Conservation (phyloP, 2,888 invertebrate genomes). For the Acanthosoma haemorrhoidale region DNA sequence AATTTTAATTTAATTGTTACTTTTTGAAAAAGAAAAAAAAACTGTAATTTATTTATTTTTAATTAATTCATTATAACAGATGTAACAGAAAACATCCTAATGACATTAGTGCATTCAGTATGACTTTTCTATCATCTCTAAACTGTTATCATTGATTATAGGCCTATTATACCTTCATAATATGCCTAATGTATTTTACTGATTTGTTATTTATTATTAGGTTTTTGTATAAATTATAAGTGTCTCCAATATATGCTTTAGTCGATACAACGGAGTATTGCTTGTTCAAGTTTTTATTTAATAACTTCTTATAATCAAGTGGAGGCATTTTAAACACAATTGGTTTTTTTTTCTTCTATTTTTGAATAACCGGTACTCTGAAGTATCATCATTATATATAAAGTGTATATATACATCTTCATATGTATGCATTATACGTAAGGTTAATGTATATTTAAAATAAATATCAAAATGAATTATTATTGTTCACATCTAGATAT, state of each 20-base stretch:
- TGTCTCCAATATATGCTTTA: not conserved
- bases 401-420: not conserved
- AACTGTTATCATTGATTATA: too few relatives aligned
- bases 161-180: too few relatives aligned
- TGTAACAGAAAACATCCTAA: too few relatives aligned
- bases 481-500: slow-evolving; percentile 25
- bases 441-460: slow-evolving; percentile 9
- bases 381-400: not conserved
- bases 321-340: not conserved
- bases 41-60: too few relatives aligned
- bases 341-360: not conserved
- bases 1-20: too few relatives aligned
- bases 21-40: too few relatives aligned
- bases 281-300: not conserved
- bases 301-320: not conserved
- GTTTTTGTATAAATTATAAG: not conserved
- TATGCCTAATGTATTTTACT: too few relatives aligned
- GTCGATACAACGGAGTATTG: not conserved
- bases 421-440: slow-evolving; percentile 5
- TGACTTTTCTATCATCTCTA: too few relatives aligned
- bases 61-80: too few relatives aligned
- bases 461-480: slow-evolving; percentile 19
- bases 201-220: not conserved
- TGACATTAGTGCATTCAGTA: too few relatives aligned
- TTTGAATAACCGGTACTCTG: not conserved